These are phyloP conservation scores for Heterodera filipjevi DNA, from an alignment of 2,888 invertebrate species.

Conservation along the genomic window DNA sequence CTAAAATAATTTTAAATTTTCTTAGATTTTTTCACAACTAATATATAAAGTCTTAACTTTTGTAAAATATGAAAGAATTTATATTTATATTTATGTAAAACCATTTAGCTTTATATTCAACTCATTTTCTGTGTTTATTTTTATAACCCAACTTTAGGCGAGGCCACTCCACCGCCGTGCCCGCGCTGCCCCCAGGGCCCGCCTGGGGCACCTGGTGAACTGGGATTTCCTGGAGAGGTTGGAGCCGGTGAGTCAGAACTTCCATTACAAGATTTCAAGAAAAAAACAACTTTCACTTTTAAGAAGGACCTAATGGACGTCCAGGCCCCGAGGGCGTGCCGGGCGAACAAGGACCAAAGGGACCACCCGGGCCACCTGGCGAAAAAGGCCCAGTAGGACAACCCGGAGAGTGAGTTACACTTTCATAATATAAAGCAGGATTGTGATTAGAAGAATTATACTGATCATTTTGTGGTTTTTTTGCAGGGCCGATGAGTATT, in stretches of 20 bases:
- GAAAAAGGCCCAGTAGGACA: slow-evolving; percentile 25
- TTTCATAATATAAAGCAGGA: too few relatives aligned
- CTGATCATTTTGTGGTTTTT: too few relatives aligned
- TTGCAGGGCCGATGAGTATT: too few relatives aligned
- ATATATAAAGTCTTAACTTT: too few relatives aligned
- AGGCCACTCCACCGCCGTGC: slow-evolving; percentile 26
- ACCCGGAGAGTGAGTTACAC: slow-evolving; percentile 13
- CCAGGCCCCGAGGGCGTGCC: slow-evolving; percentile 20
- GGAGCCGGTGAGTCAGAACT: slow-evolving; percentile 14
- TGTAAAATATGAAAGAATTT: too few relatives aligned
- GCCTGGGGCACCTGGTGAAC: slow-evolving; percentile 11
- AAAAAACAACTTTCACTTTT: background rate
- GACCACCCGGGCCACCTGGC: slow-evolving; percentile 20
- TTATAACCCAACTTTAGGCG: background rate
- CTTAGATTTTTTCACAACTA: too few relatives aligned
- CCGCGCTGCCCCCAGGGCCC: slow-evolving; percentile 16
- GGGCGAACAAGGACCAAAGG: slow-evolving; percentile 24
- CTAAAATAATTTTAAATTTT: too few relatives aligned
- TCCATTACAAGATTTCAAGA: background rate
- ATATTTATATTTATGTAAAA: too few relatives aligned
- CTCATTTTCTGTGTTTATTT: background rate
- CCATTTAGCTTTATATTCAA: too few relatives aligned
- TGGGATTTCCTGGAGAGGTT: slow-evolving; percentile 22
- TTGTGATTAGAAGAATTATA: too few relatives aligned
- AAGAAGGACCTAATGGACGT: slow-evolving; percentile 14